Conservation (phyloP, 2,113 vertebrate genomes). For the Cacatua alba region DNA sequence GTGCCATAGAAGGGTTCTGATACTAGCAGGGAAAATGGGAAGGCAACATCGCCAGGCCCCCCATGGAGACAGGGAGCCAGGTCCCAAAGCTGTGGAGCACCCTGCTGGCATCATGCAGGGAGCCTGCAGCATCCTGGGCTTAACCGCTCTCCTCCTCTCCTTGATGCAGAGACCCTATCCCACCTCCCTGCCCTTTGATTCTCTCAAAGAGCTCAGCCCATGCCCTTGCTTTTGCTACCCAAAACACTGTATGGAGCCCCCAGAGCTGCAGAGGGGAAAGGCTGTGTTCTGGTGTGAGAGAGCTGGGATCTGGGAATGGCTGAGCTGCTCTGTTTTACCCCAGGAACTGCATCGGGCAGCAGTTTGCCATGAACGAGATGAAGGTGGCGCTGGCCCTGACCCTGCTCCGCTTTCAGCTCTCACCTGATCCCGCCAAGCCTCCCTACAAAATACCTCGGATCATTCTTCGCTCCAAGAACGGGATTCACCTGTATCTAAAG, state of each 20-base stretch:
- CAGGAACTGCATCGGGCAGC: slow-evolving; percentile 93
- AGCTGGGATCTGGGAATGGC: not conserved
- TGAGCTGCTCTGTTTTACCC: not conserved
- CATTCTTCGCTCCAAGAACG: slow-evolving; percentile 82
- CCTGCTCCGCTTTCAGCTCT: slow-evolving; percentile 79
- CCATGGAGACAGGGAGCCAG: not conserved
- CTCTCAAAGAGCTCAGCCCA: not conserved
- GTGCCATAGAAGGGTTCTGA: not conserved
- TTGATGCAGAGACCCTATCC: not conserved
- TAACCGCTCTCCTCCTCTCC: not conserved
- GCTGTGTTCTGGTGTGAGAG: not conserved
- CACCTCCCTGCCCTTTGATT: not conserved
- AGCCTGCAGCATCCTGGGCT: not conserved
- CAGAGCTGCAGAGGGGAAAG: not conserved
- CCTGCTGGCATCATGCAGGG: not conserved
- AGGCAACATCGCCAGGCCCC: not conserved
- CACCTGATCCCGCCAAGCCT: slow-evolving; percentile 62
- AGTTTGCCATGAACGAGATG: slow-evolving; percentile 88
- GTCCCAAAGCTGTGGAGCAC: not conserved
- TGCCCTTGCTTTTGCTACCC: not conserved
- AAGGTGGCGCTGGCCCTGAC: slow-evolving; percentile 81
- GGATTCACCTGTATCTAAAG: slow-evolving; percentile 82
- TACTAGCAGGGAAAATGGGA: not conserved
- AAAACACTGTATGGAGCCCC: not conserved
- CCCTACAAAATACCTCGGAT: slow-evolving; percentile 70